Percentiles rank a stretch among this genome's conserved stretches.
Conservation (phyloP, 2,797 vertebrate species). For the Thamnophis elegans region DNA sequence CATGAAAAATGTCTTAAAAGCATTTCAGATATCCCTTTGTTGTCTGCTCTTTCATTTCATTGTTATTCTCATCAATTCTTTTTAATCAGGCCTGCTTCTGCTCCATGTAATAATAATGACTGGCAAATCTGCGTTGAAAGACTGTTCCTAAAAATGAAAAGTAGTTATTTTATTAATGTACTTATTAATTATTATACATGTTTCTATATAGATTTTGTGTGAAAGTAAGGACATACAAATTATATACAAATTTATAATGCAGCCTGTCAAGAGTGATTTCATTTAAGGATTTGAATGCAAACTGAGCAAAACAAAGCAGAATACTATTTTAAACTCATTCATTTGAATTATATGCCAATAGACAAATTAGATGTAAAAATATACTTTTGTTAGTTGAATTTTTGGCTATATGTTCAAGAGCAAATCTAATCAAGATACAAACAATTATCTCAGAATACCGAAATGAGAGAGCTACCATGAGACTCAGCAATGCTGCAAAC, state of each 20-base stretch:
- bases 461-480: background rate
- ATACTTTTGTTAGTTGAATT: background rate
- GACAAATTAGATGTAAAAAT: background rate
- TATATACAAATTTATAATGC: background rate
- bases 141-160: background rate
- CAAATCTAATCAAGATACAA: background rate
- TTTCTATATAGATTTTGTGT: background rate
- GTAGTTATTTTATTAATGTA: background rate
- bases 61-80: conserved; percentile 11
- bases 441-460: background rate
- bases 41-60: conserved; percentile 1
- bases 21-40: background rate
- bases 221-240: background rate
- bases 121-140: background rate
- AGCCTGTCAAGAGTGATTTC: background rate
- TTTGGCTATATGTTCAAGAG: background rate
- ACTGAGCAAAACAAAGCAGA: background rate
- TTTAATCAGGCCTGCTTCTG: background rate
- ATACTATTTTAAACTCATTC: conserved; percentile 17
- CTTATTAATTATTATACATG: background rate
- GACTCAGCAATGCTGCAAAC: background rate
- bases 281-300: background rate
- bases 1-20: conserved; percentile 1
- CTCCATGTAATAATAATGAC: conserved; percentile 1
- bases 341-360: conserved; percentile 6